Percentiles rank a stretch among this genome's conserved stretches.
Conservation (phyloP, 2,888 invertebrate species). For the Clivina fossor region DNA sequence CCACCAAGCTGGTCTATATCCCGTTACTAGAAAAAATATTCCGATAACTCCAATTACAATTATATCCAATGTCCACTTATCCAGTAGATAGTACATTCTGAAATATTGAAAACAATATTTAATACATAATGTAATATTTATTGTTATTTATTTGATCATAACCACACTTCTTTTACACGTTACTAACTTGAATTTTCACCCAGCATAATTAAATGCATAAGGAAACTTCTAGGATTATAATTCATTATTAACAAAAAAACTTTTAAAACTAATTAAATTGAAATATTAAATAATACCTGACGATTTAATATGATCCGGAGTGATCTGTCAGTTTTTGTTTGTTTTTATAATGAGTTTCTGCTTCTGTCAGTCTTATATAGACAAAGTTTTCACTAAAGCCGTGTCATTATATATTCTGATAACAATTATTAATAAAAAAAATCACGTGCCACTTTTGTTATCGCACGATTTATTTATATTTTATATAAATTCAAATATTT, state of each 20-base stretch:
- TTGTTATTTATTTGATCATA: neutral
- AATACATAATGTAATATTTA: neutral
- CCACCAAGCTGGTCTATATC: constrained; percentile 49
- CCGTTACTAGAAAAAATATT: constrained; percentile 45
- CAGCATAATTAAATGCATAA: no score
- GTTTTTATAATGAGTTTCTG: constrained; percentile 15
- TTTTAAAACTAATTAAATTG: neutral
- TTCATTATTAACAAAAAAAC: neutral
- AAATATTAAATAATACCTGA: neutral
- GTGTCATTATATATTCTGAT: constrained; percentile 15
- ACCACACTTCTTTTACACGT: neutral
- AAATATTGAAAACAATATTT: neutral
- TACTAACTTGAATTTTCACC: constrained; percentile 4
- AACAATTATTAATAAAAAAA: constrained; percentile 9
- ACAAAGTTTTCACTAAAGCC: neutral
- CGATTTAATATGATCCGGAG: neutral
- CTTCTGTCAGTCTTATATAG: constrained; percentile 2
- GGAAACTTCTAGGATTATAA: no score
- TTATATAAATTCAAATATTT: neutral
- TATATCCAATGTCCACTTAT: constrained; percentile 41
- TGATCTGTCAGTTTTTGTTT: constrained; percentile 13
- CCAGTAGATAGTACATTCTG: constrained; percentile 38
- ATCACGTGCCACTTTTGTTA: constrained; percentile 11
- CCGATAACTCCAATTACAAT: constrained; percentile 41
- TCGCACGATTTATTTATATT: no score